Conservation (phyloP, 2,797 vertebrate species). For the Alosa sapidissima region DNA sequence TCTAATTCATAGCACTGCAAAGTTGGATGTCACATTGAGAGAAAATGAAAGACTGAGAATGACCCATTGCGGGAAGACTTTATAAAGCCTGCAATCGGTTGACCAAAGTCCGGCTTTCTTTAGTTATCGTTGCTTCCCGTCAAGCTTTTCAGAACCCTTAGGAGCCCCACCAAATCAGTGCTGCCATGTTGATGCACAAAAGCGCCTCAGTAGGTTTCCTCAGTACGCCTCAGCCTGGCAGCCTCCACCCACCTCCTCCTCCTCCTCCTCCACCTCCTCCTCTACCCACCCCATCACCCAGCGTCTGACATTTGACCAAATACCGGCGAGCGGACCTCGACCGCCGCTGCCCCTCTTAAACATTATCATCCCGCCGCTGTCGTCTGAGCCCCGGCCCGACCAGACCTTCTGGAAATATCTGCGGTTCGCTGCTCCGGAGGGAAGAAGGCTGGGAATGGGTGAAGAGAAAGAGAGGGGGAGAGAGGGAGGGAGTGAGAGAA, state of each 20-base stretch:
- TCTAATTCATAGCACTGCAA: background rate
- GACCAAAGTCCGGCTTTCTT: too few relatives aligned
- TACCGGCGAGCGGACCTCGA: background rate
- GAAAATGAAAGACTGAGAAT: background rate
- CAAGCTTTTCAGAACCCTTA: background rate
- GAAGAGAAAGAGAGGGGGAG: conserved; percentile 33
- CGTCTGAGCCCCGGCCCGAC: conserved; percentile 57
- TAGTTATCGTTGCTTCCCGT: too few relatives aligned
- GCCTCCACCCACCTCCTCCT: background rate
- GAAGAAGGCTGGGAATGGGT: conserved; percentile 48
- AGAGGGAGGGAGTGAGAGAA: conserved; percentile 46
- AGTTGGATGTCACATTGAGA: background rate
- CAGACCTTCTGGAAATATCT: conserved; percentile 76
- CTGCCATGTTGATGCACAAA: background rate
- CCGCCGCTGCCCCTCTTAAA: conserved; percentile 15
- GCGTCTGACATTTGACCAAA: background rate
- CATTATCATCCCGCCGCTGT: conserved; percentile 20
- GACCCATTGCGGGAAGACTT: background rate
- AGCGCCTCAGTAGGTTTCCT: background rate
- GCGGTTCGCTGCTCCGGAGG: conserved; percentile 79
- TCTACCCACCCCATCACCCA: background rate
- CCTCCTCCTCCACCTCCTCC: background rate
- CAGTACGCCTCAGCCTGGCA: background rate
- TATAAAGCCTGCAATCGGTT: background rate
- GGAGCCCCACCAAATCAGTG: background rate